phyloP scores from a whole-genome alignment of 2,113 vertebrate species.

The Neotragus pygmaeus region DNA sequence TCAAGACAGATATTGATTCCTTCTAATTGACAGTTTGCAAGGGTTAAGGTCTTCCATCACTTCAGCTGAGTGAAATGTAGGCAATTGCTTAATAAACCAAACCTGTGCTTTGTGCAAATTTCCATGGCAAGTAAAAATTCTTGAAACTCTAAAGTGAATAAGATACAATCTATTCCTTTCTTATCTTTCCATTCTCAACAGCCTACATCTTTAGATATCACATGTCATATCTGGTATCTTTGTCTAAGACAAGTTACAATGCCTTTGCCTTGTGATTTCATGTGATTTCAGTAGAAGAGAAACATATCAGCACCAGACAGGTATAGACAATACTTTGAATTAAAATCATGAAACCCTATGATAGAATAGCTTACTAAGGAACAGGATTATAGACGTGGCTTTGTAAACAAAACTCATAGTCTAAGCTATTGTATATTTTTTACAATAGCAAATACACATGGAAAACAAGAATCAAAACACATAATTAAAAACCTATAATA shows the following conservation, averaged over 20 bases:
- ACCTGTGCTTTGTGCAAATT: not conserved
- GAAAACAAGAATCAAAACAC: not conserved
- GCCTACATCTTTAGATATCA: not conserved
- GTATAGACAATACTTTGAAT: not conserved
- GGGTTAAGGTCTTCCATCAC: slow-evolving; percentile 43
- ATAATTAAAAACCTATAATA: not conserved
- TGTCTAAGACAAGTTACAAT: not conserved
- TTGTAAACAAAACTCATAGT: not conserved
- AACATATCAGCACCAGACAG: not conserved
- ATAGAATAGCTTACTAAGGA: not conserved
- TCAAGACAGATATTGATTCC: slow-evolving; percentile 62
- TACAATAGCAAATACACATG: not conserved
- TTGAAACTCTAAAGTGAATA: slow-evolving; percentile 53
- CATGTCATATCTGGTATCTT: not conserved
- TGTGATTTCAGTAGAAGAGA: not conserved
- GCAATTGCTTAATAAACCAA: slow-evolving; percentile 58
- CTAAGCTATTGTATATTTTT: not conserved
- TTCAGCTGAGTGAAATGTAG: slow-evolving; percentile 28
- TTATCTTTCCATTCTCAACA: not conserved
- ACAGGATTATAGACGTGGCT: not conserved
- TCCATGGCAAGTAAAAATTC: slow-evolving; percentile 11
- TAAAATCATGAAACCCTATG: not conserved
- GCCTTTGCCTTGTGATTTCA: not conserved
- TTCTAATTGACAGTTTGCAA: slow-evolving; percentile 65
- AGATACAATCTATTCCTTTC: slow-evolving; percentile 40